Evolutionary conservation across 2,888 invertebrate genomes (phyloP), one percentile per base, ranked within the genome.

Genomic region (Palloptera scutellata): DNA sequence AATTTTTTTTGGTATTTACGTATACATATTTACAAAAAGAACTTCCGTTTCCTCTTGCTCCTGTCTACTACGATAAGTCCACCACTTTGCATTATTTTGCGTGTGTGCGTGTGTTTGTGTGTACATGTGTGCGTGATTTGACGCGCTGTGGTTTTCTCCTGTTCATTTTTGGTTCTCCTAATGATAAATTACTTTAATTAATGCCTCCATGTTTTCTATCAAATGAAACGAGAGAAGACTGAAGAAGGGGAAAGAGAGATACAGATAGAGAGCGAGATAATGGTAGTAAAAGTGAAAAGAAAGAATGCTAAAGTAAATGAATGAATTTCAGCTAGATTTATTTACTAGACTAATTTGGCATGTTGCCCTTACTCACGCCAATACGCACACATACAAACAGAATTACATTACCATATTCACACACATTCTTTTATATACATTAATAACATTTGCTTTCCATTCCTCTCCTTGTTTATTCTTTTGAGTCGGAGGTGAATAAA

Each of bases 121-220:
- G 30, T 30, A 6, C 30, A 6, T 30, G 30, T 30, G 30, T 30
- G 30, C 30, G 30, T 30, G 30, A 2, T 30, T 30, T 30, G 30
- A 30, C 30, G 30, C 30, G 30, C 30, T 30, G 59, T 59, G 59
- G 64, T 64, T 64, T 58, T 59, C 64, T 59, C 53, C 52, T 6
- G 8, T 19, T 53, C 17, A 17, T 11, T 48, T 43, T 62, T 61
- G 53, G 51, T 42, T 40, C 17, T 40, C 42, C 74, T 75, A 80
- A 81, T 80, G 80, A 81, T 81, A 81, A 81, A 81, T 81, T 81
- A 77, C 79, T 81, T 81, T 81, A 81, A 81, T 81, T 81, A 81
- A 81, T 81, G 77, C 79, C 79, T 74, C 78, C 79, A 79, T 78
- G 79, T 78, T 78, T 78, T 79, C 78, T 71, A 72, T 61, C 53